These are phyloP conservation scores for Acrocephalus scirpaceus DNA, from an alignment of 2,797 vertebrate species.

Conservation along the genomic window DNA sequence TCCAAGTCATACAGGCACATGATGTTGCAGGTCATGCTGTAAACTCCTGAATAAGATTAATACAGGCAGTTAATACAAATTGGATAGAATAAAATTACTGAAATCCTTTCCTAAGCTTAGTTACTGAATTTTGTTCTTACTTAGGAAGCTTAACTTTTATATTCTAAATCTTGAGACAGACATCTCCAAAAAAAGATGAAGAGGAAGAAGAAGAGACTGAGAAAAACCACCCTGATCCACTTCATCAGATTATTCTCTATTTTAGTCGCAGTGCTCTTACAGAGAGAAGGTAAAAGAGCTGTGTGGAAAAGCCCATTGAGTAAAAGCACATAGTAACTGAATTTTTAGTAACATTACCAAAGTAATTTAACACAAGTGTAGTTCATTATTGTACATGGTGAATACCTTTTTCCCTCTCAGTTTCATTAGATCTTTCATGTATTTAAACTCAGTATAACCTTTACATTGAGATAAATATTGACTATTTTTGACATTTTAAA, in stretches of 20 bases:
- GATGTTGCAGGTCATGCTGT: not conserved
- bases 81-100: not conserved
- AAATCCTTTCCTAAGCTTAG: not conserved
- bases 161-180: conserved; percentile 79
- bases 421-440: not conserved
- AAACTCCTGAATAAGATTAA: not conserved
- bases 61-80: not conserved
- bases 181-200: conserved; percentile 87
- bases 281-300: conserved; percentile 86
- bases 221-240: conserved; percentile 90
- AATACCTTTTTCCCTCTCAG: not conserved
- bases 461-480: not conserved
- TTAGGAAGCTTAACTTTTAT: conserved; percentile 3
- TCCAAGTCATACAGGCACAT: not conserved
- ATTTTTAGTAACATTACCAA: not conserved
- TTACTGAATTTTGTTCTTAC: not conserved
- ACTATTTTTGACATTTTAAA: not conserved
- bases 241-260: conserved; percentile 97
- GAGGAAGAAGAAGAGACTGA: conserved; percentile 91
- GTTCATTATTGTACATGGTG: not conserved
- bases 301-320: not conserved
- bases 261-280: conserved; percentile 96
- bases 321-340: not conserved
- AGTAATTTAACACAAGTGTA: not conserved
- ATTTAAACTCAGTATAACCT: not conserved